Evolutionary conservation across 1,140 invertebrate genomes (phyloP).

Genomic region (Lordiphosa collinella): DNA sequence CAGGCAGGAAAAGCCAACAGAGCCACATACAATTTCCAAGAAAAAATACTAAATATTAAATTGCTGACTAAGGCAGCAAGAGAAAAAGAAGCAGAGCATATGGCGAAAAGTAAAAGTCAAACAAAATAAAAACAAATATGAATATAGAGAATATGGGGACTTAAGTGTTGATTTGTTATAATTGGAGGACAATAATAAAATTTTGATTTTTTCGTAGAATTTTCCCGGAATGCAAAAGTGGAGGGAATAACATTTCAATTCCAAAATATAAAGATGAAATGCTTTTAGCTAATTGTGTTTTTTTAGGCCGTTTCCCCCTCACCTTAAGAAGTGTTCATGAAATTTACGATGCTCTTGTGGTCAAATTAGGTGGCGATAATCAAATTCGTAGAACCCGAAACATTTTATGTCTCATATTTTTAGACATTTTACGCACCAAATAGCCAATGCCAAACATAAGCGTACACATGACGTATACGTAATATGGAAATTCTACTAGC

Average conservation of each 20-base stretch:
- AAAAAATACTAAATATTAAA: constrained; percentile 39
- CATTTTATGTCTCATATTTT: constrained; percentile 32
- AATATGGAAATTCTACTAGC: constrained; percentile 25
- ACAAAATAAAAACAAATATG: constrained; percentile 38
- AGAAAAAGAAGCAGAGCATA: constrained; percentile 10
- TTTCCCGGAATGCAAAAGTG: no score
- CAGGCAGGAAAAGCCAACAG: constrained; percentile 5
- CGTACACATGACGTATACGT: constrained; percentile 64
- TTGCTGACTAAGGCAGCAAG: constrained; percentile 40
- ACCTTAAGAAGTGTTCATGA: neutral
- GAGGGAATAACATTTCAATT: no score
- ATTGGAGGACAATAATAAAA: no score
- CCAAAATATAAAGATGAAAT: neutral
- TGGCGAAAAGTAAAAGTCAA: constrained; percentile 39
- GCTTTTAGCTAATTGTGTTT: neutral
- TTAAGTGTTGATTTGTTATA: no score
- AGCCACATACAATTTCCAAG: constrained; percentile 34
- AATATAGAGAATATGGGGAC: constrained; percentile 19
- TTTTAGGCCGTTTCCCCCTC: constrained; percentile 3
- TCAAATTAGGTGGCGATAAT: constrained; percentile 1
- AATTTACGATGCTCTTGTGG: neutral
- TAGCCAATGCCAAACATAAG: constrained; percentile 54
- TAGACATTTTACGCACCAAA: constrained; percentile 38
- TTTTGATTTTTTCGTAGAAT: no score
- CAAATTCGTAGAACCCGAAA: constrained; percentile 5